Conservation (phyloP, 2,888 invertebrate genomes). For the Disparrhopalites patrizii region DNA sequence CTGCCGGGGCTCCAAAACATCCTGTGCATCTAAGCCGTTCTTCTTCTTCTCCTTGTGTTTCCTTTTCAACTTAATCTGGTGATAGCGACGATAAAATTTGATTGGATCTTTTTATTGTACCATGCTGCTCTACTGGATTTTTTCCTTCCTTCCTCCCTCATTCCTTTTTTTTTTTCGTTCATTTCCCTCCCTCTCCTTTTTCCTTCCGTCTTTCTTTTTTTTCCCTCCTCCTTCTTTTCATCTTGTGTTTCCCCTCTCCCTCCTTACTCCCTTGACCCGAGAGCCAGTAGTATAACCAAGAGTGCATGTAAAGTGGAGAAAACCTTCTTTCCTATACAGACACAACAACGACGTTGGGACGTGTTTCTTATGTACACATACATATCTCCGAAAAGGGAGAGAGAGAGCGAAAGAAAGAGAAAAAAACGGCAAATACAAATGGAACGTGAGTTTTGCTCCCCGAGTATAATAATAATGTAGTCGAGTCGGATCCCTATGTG, state of each 20-base stretch:
- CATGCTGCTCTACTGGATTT: slow-evolving; percentile 19
- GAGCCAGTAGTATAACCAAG: too few species aligned
- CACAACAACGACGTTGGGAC: too few species aligned
- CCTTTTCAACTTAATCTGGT: slow-evolving; percentile 38
- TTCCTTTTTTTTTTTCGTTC: slow-evolving; percentile 5
- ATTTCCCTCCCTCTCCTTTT: background rate
- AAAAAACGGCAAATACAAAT: too few species aligned
- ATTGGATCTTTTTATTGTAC: slow-evolving; percentile 42
- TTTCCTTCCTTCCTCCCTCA: background rate
- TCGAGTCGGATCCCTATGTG: too few species aligned
- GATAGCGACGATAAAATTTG: slow-evolving; percentile 40
- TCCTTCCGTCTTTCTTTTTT: slow-evolving; percentile 1
- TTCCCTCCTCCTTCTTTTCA: background rate
- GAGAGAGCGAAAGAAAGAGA: too few species aligned
- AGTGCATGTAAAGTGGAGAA: background rate
- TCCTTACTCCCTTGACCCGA: too few species aligned
- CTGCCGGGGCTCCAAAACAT: slow-evolving; percentile 33
- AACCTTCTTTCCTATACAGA: too few species aligned
- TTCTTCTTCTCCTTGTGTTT: slow-evolving; percentile 13
- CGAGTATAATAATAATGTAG: too few species aligned
- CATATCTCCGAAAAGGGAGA: too few species aligned
- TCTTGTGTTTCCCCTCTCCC: background rate
- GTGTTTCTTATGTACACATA: too few species aligned
- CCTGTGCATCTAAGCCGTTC: slow-evolving; percentile 25
- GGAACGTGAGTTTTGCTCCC: too few species aligned